Evolutionary conservation across 2,888 invertebrate genomes (phyloP).

Genomic region (Netelia fuscicornis): DNA sequence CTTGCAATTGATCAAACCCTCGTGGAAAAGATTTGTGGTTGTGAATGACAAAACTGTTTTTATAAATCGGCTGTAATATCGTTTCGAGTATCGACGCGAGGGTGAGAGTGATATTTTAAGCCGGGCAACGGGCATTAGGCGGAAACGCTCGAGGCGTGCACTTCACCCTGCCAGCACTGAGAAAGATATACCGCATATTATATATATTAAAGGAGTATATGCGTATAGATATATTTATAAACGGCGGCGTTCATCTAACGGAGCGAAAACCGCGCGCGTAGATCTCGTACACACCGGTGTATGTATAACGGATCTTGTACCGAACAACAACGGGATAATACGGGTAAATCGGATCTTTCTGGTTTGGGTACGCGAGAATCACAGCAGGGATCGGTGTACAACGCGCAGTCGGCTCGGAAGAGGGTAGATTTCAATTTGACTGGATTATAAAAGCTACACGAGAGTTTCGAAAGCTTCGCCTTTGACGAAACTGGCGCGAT

Average conservation of each 20-base stretch:
- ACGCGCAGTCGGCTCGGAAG: conserved; percentile 39
- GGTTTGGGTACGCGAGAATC: conserved; percentile 38
- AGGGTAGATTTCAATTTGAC: conserved; percentile 70
- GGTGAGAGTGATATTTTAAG: conserved; percentile 63
- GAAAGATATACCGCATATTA: conserved; percentile 44
- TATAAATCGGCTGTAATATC: conserved; percentile 43
- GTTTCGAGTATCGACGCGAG: conserved; percentile 47
- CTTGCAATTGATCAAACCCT: conserved; percentile 7
- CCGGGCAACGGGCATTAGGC: conserved; percentile 23
- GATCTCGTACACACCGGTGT: conserved; percentile 37
- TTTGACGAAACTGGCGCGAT: conserved; percentile 2
- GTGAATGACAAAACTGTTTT: not conserved
- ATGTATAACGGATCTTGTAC: conserved; percentile 69
- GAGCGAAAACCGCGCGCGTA: conserved; percentile 27
- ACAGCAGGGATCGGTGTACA: conserved; percentile 39
- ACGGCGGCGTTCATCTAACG: conserved; percentile 17
- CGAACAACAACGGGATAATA: conserved; percentile 72
- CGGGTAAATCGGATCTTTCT: conserved; percentile 72
- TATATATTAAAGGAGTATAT: conserved; percentile 8
- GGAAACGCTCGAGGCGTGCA: conserved; percentile 33
- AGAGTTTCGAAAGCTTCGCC: conserved; percentile 58
- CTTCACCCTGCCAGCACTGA: conserved; percentile 55
- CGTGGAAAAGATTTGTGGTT: conserved; percentile 14
- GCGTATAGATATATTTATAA: conserved; percentile 9
- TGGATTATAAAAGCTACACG: conserved; percentile 70